Evolutionary conservation across 1,140 invertebrate genomes (phyloP).

Genomic region (Trichomalopsis sarcophagae): DNA sequence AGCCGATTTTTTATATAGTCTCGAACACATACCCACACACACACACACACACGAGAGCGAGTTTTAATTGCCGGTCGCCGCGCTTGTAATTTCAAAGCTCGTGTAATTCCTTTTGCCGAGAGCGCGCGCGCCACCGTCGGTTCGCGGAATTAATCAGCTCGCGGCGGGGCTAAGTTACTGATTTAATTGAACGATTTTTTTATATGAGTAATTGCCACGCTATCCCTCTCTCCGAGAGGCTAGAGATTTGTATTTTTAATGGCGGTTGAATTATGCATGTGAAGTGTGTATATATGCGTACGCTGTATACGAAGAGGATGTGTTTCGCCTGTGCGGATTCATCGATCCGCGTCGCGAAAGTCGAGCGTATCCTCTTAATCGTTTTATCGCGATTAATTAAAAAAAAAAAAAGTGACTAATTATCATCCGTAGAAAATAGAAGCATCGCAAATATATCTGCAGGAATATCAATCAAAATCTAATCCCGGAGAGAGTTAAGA

Average conservation of each 20-base stretch:
- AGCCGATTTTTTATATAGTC: conserved; percentile 30
- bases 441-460: too few relatives aligned
- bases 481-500: too few relatives aligned
- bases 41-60: neutral
- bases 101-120: neutral
- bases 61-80: conserved; percentile 45
- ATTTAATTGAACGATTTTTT: conserved; percentile 43
- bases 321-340: too few relatives aligned
- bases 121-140: neutral
- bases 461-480: too few relatives aligned
- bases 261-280: neutral
- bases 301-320: too few relatives aligned
- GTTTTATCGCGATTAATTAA: too few relatives aligned
- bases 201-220: conserved; percentile 22
- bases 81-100: conserved; percentile 24
- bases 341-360: too few relatives aligned
- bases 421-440: too few relatives aligned
- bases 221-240: too few relatives aligned
- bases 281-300: too few relatives aligned
- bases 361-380: too few relatives aligned
- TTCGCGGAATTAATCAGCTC: conserved; percentile 45
- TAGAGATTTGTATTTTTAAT: neutral
- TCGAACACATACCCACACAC: neutral
- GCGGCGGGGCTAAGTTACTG: neutral
- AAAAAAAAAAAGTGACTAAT: too few relatives aligned